Percentiles rank a stretch among this genome's conserved stretches.
Conservation (phyloP, 2,797 vertebrate species). For the Malurus splendens region DNA sequence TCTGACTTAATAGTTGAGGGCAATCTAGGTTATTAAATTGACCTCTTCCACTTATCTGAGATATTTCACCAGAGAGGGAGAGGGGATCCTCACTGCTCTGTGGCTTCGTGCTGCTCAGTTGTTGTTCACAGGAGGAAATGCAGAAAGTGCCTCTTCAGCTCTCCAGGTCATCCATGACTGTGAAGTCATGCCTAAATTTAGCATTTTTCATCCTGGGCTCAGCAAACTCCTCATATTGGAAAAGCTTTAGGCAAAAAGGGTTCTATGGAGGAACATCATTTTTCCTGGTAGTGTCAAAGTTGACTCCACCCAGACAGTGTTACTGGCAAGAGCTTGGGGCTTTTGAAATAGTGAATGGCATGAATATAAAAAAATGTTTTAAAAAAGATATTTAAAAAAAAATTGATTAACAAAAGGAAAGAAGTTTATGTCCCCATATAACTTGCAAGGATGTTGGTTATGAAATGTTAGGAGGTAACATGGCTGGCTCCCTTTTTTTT, state of each 20-base stretch:
- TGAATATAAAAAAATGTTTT: neutral
- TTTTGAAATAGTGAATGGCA: neutral
- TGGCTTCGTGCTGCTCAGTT: conserved; percentile 29
- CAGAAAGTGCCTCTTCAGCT: neutral
- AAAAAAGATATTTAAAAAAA: neutral
- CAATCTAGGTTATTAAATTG: conserved; percentile 66
- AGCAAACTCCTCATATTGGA: neutral
- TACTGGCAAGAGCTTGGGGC: neutral
- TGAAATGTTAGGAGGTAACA: neutral
- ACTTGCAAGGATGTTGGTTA: neutral
- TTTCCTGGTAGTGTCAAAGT: neutral
- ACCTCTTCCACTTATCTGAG: conserved; percentile 59
- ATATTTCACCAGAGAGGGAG: conserved; percentile 33
- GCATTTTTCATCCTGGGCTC: neutral
- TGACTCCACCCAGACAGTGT: neutral
- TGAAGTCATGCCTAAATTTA: neutral
- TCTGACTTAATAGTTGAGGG: conserved; percentile 50
- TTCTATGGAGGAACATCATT: neutral
- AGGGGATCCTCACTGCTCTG: conserved; percentile 7
- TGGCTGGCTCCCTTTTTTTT: neutral
- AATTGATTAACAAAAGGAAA: neutral
- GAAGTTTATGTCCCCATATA: neutral
- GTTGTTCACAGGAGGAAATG: neutral
- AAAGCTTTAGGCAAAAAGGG: neutral
- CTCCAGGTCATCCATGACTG: neutral